These are phyloP conservation scores for Bombus haemorrhoidalis DNA, from an alignment of 1,140 invertebrate species.

Conservation along the genomic window DNA sequence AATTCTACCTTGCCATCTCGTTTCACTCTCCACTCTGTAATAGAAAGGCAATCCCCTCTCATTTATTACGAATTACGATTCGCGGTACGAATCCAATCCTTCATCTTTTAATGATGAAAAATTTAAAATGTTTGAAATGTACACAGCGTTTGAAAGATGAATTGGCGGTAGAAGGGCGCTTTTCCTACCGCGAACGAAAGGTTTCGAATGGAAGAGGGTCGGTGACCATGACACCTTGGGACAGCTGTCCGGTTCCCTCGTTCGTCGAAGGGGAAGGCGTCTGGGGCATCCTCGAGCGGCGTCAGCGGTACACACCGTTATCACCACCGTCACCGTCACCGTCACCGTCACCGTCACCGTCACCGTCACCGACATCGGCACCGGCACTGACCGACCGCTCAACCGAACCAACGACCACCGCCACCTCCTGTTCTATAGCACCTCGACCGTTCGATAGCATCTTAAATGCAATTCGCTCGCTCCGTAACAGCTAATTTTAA, in stretches of 20 bases:
- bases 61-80: no score
- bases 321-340: neutral
- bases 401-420: neutral
- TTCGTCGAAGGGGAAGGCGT: slow-evolving; percentile 36
- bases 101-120: no score
- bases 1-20: neutral
- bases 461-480: slow-evolving; percentile 70
- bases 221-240: slow-evolving; percentile 50
- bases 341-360: neutral
- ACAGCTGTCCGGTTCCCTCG: slow-evolving; percentile 53
- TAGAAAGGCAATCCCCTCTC: no score
- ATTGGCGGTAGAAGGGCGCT: neutral
- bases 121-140: neutral
- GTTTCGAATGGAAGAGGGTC: slow-evolving; percentile 39
- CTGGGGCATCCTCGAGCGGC: slow-evolving; percentile 23
- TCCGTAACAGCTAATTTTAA: slow-evolving; percentile 72
- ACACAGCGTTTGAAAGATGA: neutral
- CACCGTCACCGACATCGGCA: neutral
- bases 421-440: slow-evolving; percentile 48
- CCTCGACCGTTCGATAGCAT: slow-evolving; percentile 64
- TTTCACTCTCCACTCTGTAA: neutral
- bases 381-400: neutral
- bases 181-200: neutral
- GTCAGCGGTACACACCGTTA: neutral
- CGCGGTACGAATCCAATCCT: no score